Base-by-base conservation (phyloP, 2,113 vertebrate genomes). In the Upupa epops region DNA sequence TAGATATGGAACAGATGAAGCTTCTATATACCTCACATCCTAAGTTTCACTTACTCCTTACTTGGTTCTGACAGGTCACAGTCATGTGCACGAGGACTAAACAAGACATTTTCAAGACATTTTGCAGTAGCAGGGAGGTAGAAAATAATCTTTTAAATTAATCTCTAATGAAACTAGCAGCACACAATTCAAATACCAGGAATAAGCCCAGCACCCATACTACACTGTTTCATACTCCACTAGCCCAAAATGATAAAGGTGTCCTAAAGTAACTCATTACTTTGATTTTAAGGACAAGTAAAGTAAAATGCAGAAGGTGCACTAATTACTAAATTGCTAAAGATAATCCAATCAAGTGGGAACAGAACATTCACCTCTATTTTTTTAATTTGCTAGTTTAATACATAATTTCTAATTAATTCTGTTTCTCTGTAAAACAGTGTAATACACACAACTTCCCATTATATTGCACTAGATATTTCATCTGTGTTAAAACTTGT, bases 201-300 rank as follows among this genome's bases (percentile, higher is more conserved):
- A 69, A 84, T 15, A 70, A 45, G 1, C 1, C 1, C 11, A 79
- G 64, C 7, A 86, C 4, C 12, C 13, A 6, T 11, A 68, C 6
- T 5, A 52, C 14, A 14, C 8, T 56, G 32, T 29, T 70, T 42
- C 37, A 74, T 60, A 24, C 7, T 69, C 26, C 21, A 64, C 9
- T 32, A 73, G 22, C 29, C 14, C 29, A 4, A 65, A 88, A 63
- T 14, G 17, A 32, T 0, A 13, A 40, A 0, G 0, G 16, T 17
- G 83, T 16, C 4, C 6, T 49, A 58, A 83, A 37, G 15, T 49
- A 86, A 73, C 3, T 61, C 36, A 61, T 46, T 8, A 42, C 8
- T 52, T 59, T 9, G 12, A 69, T n/a, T 83, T 74, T 56, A 88
- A 63, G 15, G 34, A 59, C 8, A 61, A 52, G 8, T 25, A 54